Evolutionary conservation across 1,140 invertebrate species (phyloP).

Genomic region (Orius insidiosus): DNA sequence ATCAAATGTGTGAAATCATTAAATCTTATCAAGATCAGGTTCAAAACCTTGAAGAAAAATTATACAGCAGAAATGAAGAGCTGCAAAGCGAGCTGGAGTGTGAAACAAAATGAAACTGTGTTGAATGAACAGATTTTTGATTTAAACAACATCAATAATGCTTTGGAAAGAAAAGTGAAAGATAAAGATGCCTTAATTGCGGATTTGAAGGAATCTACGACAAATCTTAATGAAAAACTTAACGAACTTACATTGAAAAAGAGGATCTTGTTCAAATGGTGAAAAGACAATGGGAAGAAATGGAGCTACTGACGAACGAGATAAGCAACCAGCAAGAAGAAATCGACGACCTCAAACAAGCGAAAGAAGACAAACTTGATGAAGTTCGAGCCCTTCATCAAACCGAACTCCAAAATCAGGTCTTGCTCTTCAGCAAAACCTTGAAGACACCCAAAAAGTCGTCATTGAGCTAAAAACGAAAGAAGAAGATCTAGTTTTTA

Average conservation of each 20-base stretch:
- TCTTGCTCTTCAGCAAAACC: conserved; percentile 10
- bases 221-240: too few relatives aligned
- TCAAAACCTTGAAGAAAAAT: too few relatives aligned
- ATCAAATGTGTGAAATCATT: not conserved
- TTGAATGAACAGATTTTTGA: too few relatives aligned
- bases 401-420: conserved; percentile 8
- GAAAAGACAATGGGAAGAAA: conserved; percentile 11
- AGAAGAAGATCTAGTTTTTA: conserved; percentile 12
- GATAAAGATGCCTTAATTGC: too few relatives aligned
- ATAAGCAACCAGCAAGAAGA: conserved; percentile 11
- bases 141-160: too few relatives aligned
- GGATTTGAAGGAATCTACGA: too few relatives aligned
- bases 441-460: conserved; percentile 13
- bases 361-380: conserved; percentile 10
- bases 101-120: too few relatives aligned
- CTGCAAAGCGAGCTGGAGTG: not conserved
- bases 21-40: not conserved
- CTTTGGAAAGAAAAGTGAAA: too few relatives aligned
- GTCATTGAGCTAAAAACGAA: conserved; percentile 6
- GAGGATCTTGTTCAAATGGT: conserved; percentile 11
- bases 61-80: too few relatives aligned
- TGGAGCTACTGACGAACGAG: conserved; percentile 7
- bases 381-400: conserved; percentile 9
- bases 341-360: conserved; percentile 13
- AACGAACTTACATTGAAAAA: conserved; percentile 1